Percentiles rank a stretch among this genome's conserved stretches.
Conservation (phyloP, 53 echinoderm and acorn worm genomes). For the Arbacia lixula region DNA sequence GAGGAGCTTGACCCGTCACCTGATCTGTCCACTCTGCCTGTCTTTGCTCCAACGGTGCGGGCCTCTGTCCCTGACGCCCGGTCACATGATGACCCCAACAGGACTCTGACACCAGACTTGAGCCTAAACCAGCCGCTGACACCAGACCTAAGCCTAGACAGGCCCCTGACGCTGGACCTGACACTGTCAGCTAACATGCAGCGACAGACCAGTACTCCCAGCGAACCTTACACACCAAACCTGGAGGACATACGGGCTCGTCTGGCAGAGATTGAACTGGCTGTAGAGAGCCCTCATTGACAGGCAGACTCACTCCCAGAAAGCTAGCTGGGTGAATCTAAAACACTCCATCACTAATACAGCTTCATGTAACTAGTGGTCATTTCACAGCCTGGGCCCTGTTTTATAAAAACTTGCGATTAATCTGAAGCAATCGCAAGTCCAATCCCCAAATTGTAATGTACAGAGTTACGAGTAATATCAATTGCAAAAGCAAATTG, state of each 20-base stretch:
- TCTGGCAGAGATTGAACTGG: conserved; percentile 47
- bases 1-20: neutral
- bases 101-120: conserved; percentile 28
- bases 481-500: too few relatives aligned
- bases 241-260: conserved; percentile 43
- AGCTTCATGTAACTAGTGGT: too few relatives aligned
- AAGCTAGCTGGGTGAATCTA: too few relatives aligned
- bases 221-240: conserved; percentile 56
- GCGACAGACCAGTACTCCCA: conserved; percentile 3
- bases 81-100: neutral
- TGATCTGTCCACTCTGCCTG: neutral
- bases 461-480: too few relatives aligned
- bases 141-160: neutral
- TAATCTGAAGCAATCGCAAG: too few relatives aligned
- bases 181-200: neutral
- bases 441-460: too few relatives aligned
- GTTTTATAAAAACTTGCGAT: too few relatives aligned
- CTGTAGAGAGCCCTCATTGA: conserved; percentile 42
- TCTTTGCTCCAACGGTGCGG: neutral
- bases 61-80: conserved; percentile 1
- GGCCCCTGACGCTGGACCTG: conserved; percentile 21
- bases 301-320: too few relatives aligned
- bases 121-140: neutral
- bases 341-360: too few relatives aligned
- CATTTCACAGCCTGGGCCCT: too few relatives aligned